Percentiles rank a stretch among this genome's conserved stretches.
Conservation (phyloP, 2,113 vertebrate species). For the Donacobius atricapilla region DNA sequence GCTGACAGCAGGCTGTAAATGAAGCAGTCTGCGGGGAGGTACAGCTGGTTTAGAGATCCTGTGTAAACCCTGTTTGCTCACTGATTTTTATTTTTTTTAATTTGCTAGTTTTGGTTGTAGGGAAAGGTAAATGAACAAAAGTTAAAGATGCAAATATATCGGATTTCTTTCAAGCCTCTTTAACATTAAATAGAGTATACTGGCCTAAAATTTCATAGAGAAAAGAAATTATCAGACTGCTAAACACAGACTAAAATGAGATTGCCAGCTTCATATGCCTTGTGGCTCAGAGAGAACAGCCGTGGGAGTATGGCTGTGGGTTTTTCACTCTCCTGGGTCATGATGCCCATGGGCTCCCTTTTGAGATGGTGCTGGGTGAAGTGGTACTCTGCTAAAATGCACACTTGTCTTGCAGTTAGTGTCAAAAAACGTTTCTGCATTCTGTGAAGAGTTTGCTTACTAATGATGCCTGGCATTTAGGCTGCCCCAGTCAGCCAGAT, state of each 20-base stretch:
- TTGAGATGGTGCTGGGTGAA: background rate
- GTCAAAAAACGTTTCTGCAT: background rate
- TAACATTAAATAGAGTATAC: background rate
- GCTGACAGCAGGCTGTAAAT: background rate
- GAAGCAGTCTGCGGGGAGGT: background rate
- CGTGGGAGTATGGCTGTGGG: background rate
- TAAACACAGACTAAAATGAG: background rate
- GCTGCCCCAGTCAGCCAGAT: background rate
- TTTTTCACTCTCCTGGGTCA: background rate
- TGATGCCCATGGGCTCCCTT: background rate
- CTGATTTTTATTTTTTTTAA: background rate
- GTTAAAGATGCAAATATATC: background rate
- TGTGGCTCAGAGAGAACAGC: background rate
- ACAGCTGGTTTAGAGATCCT: background rate
- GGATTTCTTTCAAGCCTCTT: background rate
- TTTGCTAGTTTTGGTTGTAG: background rate
- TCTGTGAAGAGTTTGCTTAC: background rate
- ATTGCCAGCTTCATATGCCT: rapidly evolving
- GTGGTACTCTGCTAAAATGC: background rate
- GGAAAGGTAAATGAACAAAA: background rate
- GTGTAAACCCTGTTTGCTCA: background rate
- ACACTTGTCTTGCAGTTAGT: background rate
- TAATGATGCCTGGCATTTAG: background rate
- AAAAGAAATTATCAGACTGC: background rate
- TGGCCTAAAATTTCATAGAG: background rate